Percentiles rank a stretch among this genome's conserved stretches.
phyloP scores from a whole-genome alignment of 2,113 vertebrate species.

The Caranx ignobilis region DNA sequence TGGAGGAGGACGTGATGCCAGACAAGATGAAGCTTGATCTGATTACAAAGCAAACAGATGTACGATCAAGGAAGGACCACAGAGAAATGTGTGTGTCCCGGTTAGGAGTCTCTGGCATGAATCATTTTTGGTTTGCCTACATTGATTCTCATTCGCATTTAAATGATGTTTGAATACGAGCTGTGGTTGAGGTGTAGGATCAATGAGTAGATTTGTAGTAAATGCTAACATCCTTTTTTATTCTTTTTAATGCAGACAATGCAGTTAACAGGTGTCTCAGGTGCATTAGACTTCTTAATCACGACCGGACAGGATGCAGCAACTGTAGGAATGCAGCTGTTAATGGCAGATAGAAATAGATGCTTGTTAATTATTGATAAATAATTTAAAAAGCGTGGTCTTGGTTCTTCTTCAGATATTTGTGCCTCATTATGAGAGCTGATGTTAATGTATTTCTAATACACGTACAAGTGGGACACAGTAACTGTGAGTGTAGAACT shows the following conservation, averaged over 20 bases:
- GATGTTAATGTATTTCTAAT: background rate
- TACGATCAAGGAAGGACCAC: background rate
- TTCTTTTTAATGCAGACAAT: background rate
- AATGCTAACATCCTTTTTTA: background rate
- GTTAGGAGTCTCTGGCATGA: slow-evolving; percentile 18
- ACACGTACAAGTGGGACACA: background rate
- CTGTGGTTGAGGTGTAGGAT: background rate
- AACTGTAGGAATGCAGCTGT: background rate
- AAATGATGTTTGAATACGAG: background rate
- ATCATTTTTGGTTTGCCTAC: slow-evolving; percentile 25
- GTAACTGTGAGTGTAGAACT: background rate
- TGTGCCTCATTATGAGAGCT: background rate
- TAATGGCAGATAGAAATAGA: background rate
- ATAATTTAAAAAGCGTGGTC: background rate
- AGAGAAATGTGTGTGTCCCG: slow-evolving; percentile 20
- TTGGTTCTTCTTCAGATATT: background rate
- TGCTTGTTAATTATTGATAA: background rate
- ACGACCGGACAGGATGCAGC: background rate
- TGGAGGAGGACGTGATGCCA: slow-evolving; percentile 26
- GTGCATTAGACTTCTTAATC: background rate
- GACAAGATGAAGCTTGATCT: slow-evolving; percentile 42
- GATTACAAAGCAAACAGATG: slow-evolving; percentile 42
- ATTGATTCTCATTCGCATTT: slow-evolving; percentile 10
- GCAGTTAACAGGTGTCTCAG: background rate
- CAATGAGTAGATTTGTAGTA: background rate